These are phyloP conservation scores for Eriosoma lanigerum DNA, from an alignment of 1,140 invertebrate genomes.

Conservation along the genomic window DNA sequence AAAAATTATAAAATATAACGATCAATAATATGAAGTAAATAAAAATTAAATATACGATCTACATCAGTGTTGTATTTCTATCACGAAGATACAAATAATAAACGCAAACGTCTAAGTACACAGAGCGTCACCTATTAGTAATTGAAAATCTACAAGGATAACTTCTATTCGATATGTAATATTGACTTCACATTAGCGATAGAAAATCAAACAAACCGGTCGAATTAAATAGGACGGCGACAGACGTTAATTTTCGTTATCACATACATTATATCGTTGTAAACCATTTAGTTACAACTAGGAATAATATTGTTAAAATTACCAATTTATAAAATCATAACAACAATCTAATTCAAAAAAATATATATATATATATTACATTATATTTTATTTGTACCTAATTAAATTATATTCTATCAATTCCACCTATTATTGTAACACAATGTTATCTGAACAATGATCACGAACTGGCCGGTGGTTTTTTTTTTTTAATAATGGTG, in stretches of 20 bases:
- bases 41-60: neutral
- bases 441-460: neutral
- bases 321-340: neutral
- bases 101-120: neutral
- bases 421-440: neutral
- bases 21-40: neutral
- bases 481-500: no score
- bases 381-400: no score
- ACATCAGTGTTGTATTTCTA: no score
- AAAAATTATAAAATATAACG: neutral
- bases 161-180: neutral
- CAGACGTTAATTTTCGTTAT: neutral
- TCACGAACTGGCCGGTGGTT: neutral
- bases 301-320: neutral
- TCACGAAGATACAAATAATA: neutral
- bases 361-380: neutral
- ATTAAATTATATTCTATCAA: no score
- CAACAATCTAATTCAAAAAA: neutral
- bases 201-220: conserved; percentile 29
- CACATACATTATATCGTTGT: neutral
- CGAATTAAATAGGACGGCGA: neutral
- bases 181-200: conserved; percentile 29
- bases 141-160: conserved; percentile 18
- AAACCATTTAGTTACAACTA: neutral
- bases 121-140: conserved; percentile 22